These are phyloP conservation scores for Hirtodrosophila trivittata DNA, from an alignment of 2,888 invertebrate species.

Conservation along the genomic window DNA sequence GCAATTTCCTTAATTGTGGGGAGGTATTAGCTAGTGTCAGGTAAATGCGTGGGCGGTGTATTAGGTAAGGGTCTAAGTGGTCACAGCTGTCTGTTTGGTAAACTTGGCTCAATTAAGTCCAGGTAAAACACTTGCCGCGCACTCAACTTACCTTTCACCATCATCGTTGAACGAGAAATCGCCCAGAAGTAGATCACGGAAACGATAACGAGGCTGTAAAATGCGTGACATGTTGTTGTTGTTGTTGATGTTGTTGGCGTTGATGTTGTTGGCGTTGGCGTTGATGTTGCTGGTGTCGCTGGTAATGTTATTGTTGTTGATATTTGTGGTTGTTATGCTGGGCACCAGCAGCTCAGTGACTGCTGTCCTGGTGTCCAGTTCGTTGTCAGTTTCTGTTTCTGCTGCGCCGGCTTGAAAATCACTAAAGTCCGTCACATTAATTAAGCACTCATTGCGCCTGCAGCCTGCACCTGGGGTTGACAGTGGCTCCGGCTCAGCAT, in stretches of 20 bases:
- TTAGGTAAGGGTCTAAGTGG: conserved; percentile 20
- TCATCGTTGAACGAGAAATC: conserved; percentile 91
- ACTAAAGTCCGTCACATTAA: conserved; percentile 80
- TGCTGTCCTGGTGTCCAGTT: conserved; percentile 23
- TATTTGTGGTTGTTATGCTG: conserved; percentile 51
- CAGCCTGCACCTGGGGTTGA: conserved; percentile 9
- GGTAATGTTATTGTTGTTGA: conserved; percentile 26
- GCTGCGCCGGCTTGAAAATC: conserved; percentile 56
- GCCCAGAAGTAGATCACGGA: conserved; percentile 90
- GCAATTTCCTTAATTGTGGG: conserved; percentile 43
- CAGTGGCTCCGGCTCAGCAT: background rate
- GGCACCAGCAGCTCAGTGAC: conserved; percentile 53
- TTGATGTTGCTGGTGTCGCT: conserved; percentile 30
- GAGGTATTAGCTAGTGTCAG: background rate
- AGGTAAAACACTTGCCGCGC: background rate
- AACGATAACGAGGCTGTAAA: conserved; percentile 88
- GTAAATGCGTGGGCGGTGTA: background rate
- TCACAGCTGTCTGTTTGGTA: conserved; percentile 41
- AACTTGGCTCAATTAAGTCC: conserved; percentile 40
- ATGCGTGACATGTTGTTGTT: conserved; percentile 75
- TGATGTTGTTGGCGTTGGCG: conserved; percentile 38
- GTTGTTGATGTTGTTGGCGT: conserved; percentile 42
- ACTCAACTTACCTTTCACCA: conserved; percentile 88
- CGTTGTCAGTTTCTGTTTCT: conserved; percentile 32
- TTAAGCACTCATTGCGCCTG: conserved; percentile 77